Evolutionary conservation across 2,797 vertebrate genomes (phyloP).

Genomic region (Coilia nasus): DNA sequence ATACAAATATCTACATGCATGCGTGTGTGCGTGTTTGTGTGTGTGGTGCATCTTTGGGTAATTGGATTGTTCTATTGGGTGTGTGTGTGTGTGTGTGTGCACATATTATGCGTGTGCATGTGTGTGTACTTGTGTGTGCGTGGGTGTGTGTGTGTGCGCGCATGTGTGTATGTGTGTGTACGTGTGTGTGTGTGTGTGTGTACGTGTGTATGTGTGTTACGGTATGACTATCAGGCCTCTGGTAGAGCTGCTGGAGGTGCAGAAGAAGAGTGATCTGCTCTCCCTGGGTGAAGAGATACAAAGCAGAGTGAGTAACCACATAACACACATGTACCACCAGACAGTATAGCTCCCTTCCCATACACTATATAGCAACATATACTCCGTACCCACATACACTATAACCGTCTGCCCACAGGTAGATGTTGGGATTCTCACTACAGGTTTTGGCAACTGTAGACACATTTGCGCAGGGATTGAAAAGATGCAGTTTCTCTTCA

Average conservation of each 20-base stretch:
- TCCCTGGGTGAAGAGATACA: constrained; percentile 84
- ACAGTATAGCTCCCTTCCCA: background rate
- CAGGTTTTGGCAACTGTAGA: no score
- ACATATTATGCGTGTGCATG: background rate
- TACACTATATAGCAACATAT: background rate
- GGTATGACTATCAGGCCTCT: constrained; percentile 85
- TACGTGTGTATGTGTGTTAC: constrained; percentile 57
- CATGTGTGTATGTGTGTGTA: background rate
- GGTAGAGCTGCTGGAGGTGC: constrained; percentile 81
- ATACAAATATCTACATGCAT: background rate
- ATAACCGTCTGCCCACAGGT: no score
- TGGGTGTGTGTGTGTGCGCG: background rate
- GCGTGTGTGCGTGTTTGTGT: background rate
- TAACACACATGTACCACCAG: background rate
- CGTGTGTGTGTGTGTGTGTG: background rate
- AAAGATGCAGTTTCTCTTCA: no score
- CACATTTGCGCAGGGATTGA: no score
- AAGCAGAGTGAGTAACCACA: constrained; percentile 71
- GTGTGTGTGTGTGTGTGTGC: background rate
- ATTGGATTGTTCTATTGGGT: constrained; percentile 3
- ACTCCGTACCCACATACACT: background rate
- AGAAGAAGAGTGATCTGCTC: constrained; percentile 77
- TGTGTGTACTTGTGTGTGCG: background rate
- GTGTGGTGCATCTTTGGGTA: background rate
- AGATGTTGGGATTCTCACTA: no score